Evolutionary conservation across 2,797 vertebrate species (phyloP).

Genomic region (Falco berigora): DNA sequence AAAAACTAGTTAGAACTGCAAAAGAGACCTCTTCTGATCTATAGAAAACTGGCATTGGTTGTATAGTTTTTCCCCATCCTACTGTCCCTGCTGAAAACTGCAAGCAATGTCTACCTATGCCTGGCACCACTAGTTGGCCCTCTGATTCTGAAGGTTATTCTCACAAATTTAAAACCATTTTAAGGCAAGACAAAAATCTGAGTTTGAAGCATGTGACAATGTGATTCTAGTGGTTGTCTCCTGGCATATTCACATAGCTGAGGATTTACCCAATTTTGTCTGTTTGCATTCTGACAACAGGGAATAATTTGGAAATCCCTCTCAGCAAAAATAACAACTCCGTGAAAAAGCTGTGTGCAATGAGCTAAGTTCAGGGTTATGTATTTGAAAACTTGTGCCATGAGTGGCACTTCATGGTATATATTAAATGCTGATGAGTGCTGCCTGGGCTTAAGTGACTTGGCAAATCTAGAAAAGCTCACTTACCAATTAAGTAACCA

Average conservation of each 20-base stretch:
- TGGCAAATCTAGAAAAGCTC: conserved; percentile 17
- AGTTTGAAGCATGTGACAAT: background rate
- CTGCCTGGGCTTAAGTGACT: background rate
- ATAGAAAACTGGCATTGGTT: background rate
- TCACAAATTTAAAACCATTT: background rate
- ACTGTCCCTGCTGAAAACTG: background rate
- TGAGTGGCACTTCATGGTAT: background rate
- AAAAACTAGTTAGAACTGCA: background rate
- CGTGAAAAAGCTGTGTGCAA: background rate
- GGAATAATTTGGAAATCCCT: background rate
- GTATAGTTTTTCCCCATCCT: background rate
- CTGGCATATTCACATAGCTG: background rate
- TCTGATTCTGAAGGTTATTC: background rate
- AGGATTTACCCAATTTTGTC: background rate
- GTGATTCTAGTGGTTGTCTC: background rate
- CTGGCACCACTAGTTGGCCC: background rate
- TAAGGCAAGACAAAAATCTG: background rate
- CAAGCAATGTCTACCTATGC: background rate
- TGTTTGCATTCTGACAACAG: background rate
- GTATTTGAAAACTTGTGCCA: background rate
- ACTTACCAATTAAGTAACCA: background rate
- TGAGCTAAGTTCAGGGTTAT: background rate
- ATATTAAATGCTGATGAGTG: background rate
- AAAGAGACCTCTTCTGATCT: background rate
- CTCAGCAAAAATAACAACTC: background rate